Conservation (phyloP, 2,113 vertebrate species). For the Macroglossus sobrinus region DNA sequence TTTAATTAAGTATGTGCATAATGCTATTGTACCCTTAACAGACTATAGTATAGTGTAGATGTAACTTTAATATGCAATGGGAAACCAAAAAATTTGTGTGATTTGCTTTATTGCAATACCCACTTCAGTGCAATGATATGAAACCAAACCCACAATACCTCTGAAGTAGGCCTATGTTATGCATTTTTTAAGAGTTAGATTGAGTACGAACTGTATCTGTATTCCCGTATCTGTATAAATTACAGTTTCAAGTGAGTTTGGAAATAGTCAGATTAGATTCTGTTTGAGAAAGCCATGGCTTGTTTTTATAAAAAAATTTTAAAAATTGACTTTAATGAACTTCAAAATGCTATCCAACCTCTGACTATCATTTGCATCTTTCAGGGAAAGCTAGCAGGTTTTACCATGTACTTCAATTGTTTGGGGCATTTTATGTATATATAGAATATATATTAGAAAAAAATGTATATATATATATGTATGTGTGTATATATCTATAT, state of each 20-base stretch:
- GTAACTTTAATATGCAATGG: not conserved
- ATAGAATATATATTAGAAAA: not conserved
- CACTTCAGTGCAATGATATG: not conserved
- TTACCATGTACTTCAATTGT: not conserved
- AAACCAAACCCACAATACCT: not conserved
- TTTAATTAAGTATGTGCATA: not conserved
- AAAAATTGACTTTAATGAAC: not conserved
- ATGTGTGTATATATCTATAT: not conserved
- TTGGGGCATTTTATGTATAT: not conserved
- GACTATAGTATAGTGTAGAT: not conserved
- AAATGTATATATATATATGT: not conserved
- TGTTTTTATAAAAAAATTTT: not conserved
- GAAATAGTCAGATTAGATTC: not conserved
- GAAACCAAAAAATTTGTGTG: not conserved
- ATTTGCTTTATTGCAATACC: not conserved
- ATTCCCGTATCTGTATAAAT: not conserved
- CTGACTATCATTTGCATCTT: not conserved
- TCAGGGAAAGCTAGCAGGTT: not conserved
- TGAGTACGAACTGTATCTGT: not conserved
- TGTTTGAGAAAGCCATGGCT: not conserved
- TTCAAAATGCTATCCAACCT: not conserved
- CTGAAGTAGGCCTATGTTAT: not conserved
- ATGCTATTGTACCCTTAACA: too few relatives aligned
- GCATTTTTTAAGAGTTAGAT: not conserved
- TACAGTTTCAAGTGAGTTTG: not conserved